These are phyloP conservation scores for Lagria hirta DNA, from an alignment of 2,888 invertebrate species.

Conservation along the genomic window DNA sequence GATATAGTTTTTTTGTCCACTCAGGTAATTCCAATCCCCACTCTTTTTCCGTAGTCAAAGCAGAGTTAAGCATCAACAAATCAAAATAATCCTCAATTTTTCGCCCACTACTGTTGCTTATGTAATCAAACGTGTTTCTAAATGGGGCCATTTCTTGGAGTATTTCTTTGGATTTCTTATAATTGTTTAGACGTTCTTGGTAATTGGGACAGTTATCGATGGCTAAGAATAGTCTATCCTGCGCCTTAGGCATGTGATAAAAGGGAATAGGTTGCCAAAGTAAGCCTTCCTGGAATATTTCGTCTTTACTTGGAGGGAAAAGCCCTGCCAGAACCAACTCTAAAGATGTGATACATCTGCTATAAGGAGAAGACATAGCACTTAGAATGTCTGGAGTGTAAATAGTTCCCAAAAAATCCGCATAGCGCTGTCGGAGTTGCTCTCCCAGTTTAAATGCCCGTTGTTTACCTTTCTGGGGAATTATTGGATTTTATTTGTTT, in stretches of 20 bases:
- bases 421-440: conserved; percentile 63
- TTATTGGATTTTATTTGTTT: neutral
- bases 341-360: conserved; percentile 72
- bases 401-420: conserved; percentile 58
- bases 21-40: conserved; percentile 57
- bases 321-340: conserved; percentile 67
- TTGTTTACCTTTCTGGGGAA: conserved; percentile 57
- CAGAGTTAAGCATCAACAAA: conserved; percentile 59
- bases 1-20: conserved; percentile 44
- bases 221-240: conserved; percentile 33
- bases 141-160: conserved; percentile 52
- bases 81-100: conserved; percentile 57
- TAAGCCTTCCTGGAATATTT: conserved; percentile 58
- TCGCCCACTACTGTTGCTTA: conserved; percentile 56
- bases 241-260: too few relatives aligned
- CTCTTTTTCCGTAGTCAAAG: conserved; percentile 44
- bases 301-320: conserved; percentile 61
- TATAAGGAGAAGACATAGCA: conserved; percentile 64
- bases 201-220: conserved; percentile 28
- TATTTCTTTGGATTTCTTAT: conserved; percentile 46
- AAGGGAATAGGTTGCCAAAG: conserved; percentile 46
- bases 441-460: conserved; percentile 66
- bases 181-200: conserved; percentile 10
- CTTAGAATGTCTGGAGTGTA: conserved; percentile 60
- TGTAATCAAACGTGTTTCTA: conserved; percentile 53